Base-by-base conservation (phyloP, 2,888 invertebrate species). In the Sarcophaga subvicina region DNA sequence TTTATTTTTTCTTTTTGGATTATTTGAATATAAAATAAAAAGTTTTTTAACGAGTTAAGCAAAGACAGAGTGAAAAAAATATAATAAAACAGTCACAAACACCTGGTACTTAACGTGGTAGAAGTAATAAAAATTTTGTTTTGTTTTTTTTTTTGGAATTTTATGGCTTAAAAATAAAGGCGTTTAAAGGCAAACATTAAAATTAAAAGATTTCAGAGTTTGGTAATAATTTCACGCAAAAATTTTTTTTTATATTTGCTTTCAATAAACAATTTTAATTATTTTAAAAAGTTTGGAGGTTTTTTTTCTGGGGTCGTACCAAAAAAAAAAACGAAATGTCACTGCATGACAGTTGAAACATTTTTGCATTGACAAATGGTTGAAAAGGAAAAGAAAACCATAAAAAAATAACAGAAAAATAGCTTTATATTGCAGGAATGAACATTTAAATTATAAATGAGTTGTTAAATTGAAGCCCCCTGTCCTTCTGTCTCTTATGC, bases 1-100 rank as follows among this genome's bases (percentile, higher is more conserved):
- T 45, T 67, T 62, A 14, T 22, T 70, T 62, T 17, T 37, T 62
- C 45, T 70, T 14, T 79, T 27, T 45, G 12, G 12, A 62, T 70
- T n/a, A 70, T 70, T n/a, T 66, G 6, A 47, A 45, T 71, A 45
- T 47, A 45, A 49, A 14, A 14, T 17, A 63, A 45, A 54, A 17
- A 63, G 27, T 20, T 73, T 60, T 17, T 45, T n/a, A 20, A 49
- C 20, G 66, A 27, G 66, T 37, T 27, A 37, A 37, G 17, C 37
- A 37, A 37, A 37, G 37, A 37, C 8, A 37, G 37, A 37, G 37
- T 37, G 10, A 37, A 37, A 37, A 8, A 27, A 17, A 27, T 25
- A 14, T 66, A 17, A 27, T 11, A 27, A 66, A 66, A 11, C 27
- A 66, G 6, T 6, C 20, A 12, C 17, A 14, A 54, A 54, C 54